Conservation (phyloP, 2,113 vertebrate genomes). For the Orientallactaga bullata region DNA sequence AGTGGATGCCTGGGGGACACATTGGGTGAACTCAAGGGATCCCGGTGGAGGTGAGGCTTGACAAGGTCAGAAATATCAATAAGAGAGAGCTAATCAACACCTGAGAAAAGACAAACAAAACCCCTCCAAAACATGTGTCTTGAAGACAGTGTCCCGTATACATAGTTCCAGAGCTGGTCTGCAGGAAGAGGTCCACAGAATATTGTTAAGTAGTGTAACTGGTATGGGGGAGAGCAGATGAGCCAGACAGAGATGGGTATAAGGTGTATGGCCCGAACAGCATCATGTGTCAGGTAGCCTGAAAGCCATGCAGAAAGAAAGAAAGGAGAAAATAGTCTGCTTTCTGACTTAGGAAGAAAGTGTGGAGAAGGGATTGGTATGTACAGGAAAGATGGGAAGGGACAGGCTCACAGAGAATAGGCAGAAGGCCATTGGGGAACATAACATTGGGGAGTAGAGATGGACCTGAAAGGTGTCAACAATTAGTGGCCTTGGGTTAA, state of each 20-base stretch:
- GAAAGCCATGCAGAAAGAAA: not conserved
- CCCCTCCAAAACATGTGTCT: too few relatives aligned
- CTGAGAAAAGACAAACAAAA: not conserved
- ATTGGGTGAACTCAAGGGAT: not conserved
- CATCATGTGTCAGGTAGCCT: rapidly evolving
- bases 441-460: not conserved
- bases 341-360: not conserved
- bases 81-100: not conserved
- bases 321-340: not conserved
- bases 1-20: not conserved
- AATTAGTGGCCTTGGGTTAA: too few relatives aligned
- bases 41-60: not conserved
- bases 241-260: rapidly evolving
- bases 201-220: not conserved
- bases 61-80: not conserved
- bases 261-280: not conserved
- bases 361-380: not conserved
- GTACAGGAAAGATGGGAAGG: not conserved
- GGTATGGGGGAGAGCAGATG: rapidly evolving
- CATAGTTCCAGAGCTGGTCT: not conserved
- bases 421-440: not conserved
- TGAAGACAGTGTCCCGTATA: rapidly evolving
- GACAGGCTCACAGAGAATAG: not conserved
- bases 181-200: too few relatives aligned
- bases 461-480: not conserved